A percentile compares a stretch with the other conserved stretches of the same genome.
Conservation (phyloP, 2,113 vertebrate genomes). For the Pterocles orientalis region DNA sequence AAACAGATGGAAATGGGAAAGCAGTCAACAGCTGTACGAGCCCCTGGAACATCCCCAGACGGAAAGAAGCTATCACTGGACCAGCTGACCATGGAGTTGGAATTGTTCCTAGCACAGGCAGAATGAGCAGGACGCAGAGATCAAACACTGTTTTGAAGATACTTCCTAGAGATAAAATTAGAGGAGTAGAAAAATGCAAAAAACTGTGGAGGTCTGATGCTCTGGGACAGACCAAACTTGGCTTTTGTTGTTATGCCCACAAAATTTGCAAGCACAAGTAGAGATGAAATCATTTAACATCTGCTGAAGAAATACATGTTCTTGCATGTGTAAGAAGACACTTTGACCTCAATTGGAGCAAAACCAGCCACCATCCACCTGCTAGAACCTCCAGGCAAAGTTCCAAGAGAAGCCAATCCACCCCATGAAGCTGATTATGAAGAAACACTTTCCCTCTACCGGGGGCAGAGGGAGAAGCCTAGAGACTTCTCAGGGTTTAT, state of each 20-base stretch:
- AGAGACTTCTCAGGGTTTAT: slow-evolving; percentile 7
- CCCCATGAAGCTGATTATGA: background rate
- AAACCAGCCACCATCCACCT: background rate
- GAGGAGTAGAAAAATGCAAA: background rate
- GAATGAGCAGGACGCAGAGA: background rate
- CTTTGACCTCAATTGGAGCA: background rate
- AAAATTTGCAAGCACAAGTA: slow-evolving; percentile 4
- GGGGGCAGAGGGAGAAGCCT: background rate
- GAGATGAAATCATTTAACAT: background rate
- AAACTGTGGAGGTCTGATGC: background rate
- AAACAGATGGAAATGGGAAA: background rate
- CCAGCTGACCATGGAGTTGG: background rate
- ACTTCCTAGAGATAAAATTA: background rate
- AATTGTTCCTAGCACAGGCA: background rate
- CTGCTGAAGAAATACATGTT: background rate
- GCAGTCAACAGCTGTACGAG: background rate
- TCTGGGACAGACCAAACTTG: background rate
- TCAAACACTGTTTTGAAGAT: background rate
- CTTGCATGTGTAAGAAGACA: background rate
- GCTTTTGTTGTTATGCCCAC: background rate
- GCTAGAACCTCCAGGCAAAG: background rate
- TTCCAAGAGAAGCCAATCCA: background rate
- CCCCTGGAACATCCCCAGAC: background rate
- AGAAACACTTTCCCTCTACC: background rate
- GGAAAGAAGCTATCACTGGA: background rate